These are phyloP conservation scores for Falco berigora DNA, from an alignment of 2,797 vertebrate species.

Conservation along the genomic window DNA sequence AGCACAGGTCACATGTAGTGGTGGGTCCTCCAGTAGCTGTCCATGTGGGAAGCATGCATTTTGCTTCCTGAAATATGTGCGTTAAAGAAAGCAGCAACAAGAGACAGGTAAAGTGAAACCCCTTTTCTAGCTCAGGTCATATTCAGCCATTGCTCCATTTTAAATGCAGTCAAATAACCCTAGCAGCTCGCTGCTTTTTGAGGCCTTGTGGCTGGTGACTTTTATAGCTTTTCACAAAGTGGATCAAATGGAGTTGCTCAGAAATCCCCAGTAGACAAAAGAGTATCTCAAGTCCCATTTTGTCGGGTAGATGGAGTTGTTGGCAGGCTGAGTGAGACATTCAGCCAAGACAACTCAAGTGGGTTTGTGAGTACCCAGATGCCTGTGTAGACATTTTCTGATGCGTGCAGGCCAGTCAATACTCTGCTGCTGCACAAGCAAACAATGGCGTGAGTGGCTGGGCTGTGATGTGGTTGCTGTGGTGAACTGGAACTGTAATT, in stretches of 20 bases:
- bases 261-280: background rate
- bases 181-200: fast-evolving
- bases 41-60: background rate
- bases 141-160: background rate
- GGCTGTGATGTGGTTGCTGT: background rate
- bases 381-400: background rate
- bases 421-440: background rate
- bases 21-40: background rate
- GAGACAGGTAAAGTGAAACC: background rate
- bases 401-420: background rate
- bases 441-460: background rate
- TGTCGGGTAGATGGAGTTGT: background rate
- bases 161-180: background rate
- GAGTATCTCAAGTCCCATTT: background rate
- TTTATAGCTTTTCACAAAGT: background rate
- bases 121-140: background rate
- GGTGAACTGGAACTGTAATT: background rate
- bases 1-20: background rate
- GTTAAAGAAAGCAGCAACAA: background rate
- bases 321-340: background rate
- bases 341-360: background rate
- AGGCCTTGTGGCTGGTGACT: background rate
- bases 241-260: background rate
- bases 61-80: background rate
- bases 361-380: background rate